Base-by-base conservation (phyloP, 2,888 invertebrate genomes). In the Trissonchulus sp. region DNA sequence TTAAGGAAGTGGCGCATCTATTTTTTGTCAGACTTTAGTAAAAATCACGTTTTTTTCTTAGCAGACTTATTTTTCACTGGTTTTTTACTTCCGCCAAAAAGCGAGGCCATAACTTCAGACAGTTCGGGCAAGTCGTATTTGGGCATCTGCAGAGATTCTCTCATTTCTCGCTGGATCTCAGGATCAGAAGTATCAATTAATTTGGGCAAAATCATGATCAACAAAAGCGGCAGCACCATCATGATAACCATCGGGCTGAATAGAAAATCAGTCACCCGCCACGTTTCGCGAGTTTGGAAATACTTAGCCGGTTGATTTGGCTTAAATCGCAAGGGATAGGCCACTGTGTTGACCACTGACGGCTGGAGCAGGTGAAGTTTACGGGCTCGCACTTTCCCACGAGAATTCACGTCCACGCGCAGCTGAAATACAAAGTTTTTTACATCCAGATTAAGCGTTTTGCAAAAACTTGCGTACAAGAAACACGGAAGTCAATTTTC, bases 171-270 rank as follows among this genome's bases (percentile, higher is more conserved):
- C 88, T 69, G 71, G 37, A 34, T 37, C 71, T 98, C 96, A 1
- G 97, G 96, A 86, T 98, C 98, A 72, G 86, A 85, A 65, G 88
- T 86, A 83, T 94, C 96, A 91, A 98, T 93, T 90, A 97, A 91
- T 86, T 95, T 96, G 0, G 97, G 96, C 81, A 97, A 86, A 78
- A 97, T 88, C 90, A 96, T 92, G 80, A 98, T 92, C 2, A 97
- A 87, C 1, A 96, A 84, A 37, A 97, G 87, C 0, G 97, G 97
- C 78, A 97, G 85, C 33, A 97, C 90, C 96, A 97, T 98, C 93
- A 97, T 97, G 78, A 98, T 88, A 79, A 88, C 93, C 96, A 97
- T 97, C 1, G 97, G 97, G 85, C 93, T 96, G 85, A 96, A 92
- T 38, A 99, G 86, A 86, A 98, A 93, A 87, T 99, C 98, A 0